phyloP scores from a whole-genome alignment of 2,113 vertebrate species.

The Setophaga coronata region DNA sequence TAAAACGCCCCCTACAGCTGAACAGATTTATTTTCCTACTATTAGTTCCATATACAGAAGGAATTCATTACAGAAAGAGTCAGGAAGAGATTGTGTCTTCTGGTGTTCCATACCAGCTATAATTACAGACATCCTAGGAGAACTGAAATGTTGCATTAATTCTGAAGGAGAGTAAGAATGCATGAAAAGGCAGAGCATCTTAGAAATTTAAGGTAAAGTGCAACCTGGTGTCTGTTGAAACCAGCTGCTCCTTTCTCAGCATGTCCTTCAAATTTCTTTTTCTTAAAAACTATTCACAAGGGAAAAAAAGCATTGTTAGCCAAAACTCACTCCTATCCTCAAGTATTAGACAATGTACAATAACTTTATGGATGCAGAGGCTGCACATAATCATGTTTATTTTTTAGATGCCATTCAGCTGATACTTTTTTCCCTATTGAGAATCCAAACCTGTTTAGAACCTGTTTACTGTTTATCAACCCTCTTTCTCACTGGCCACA shows the following conservation, averaged over 20 bases:
- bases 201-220: neutral
- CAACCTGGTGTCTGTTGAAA: neutral
- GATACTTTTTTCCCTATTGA: neutral
- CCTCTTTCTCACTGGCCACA: neutral
- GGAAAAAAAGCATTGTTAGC: neutral
- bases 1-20: neutral
- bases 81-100: neutral
- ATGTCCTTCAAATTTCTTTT: neutral
- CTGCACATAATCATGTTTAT: neutral
- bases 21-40: neutral
- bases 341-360: neutral
- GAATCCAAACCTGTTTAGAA: neutral
- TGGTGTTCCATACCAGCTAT: neutral
- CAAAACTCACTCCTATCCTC: neutral
- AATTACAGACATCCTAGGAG: neutral
- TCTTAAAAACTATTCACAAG: neutral
- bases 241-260: neutral
- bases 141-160: neutral
- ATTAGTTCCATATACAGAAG: neutral
- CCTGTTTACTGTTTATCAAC: neutral
- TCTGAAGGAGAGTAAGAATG: accelerated
- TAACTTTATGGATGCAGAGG: neutral
- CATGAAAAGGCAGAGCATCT: neutral
- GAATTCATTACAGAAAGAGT: neutral
- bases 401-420: neutral